phyloP scores from a whole-genome alignment of 1,140 invertebrate genomes.

The Copidosoma floridanum region DNA sequence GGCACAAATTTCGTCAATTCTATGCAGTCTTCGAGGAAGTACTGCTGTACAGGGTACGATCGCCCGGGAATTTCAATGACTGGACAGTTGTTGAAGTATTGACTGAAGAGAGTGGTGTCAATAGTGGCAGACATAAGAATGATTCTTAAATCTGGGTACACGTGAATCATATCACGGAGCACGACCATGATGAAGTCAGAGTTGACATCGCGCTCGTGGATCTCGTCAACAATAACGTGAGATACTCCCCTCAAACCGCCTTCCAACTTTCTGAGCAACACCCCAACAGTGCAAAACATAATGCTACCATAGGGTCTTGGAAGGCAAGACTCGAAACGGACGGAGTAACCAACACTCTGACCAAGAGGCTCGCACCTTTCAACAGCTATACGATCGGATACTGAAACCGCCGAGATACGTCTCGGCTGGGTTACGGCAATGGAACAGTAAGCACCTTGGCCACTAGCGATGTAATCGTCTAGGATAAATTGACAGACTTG shows the following conservation, averaged over 20 bases:
- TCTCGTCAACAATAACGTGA: constrained; percentile 94
- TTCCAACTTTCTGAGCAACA: constrained; percentile 88
- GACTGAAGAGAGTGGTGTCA: constrained; percentile 84
- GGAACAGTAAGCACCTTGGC: constrained; percentile 79
- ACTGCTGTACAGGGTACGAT: constrained; percentile 80
- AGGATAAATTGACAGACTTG: constrained; percentile 95
- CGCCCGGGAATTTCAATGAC: constrained; percentile 77
- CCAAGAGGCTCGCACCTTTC: constrained; percentile 87
- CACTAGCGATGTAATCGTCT: constrained; percentile 88
- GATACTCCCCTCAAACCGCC: constrained; percentile 82
- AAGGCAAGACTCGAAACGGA: constrained; percentile 85
- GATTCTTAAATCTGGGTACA: constrained; percentile 84
- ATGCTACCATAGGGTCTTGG: constrained; percentile 91
- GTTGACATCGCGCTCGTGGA: constrained; percentile 96
- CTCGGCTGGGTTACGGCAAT: constrained; percentile 93
- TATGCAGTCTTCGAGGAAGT: constrained; percentile 88
- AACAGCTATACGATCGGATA: constrained; percentile 84
- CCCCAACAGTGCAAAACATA: constrained; percentile 93
- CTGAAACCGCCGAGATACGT: constrained; percentile 90
- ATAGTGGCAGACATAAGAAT: constrained; percentile 98
- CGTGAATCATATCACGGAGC: constrained; percentile 86
- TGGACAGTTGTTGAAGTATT: constrained; percentile 90
- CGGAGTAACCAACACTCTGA: constrained; percentile 83
- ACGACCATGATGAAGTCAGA: constrained; percentile 95
- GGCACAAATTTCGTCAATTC: constrained; percentile 80